phyloP scores from a whole-genome alignment of 1,140 invertebrate genomes.

The Aphis gossypii region DNA sequence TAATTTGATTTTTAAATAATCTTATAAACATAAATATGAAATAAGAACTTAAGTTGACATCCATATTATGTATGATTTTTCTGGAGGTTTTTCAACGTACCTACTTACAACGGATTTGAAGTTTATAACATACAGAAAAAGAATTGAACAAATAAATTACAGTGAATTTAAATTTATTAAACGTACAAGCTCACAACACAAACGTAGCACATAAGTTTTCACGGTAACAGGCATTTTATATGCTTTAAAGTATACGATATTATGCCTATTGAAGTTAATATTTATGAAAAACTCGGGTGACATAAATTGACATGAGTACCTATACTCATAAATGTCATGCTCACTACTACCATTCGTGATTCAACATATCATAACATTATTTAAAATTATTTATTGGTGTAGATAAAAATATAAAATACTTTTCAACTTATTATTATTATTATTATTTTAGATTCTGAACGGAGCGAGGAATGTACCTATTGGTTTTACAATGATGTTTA shows the following conservation, averaged over 20 bases:
- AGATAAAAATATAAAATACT: neutral
- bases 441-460: no score
- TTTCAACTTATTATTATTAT: neutral
- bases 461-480: no score
- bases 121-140: neutral
- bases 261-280: constrained; percentile 1
- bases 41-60: neutral
- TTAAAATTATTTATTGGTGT: neutral
- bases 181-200: neutral
- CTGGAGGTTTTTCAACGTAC: neutral
- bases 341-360: neutral
- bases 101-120: neutral
- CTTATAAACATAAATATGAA: neutral
- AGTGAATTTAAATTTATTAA: neutral
- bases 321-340: neutral
- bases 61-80: neutral
- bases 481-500: no score
- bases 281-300: neutral
- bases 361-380: neutral
- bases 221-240: neutral
- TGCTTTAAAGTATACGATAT: neutral
- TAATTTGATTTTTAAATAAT: neutral
- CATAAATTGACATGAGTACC: neutral
- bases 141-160: neutral
- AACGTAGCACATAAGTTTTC: neutral